Conservation (phyloP, 2,888 invertebrate genomes). For the Drosophila longiperda region DNA sequence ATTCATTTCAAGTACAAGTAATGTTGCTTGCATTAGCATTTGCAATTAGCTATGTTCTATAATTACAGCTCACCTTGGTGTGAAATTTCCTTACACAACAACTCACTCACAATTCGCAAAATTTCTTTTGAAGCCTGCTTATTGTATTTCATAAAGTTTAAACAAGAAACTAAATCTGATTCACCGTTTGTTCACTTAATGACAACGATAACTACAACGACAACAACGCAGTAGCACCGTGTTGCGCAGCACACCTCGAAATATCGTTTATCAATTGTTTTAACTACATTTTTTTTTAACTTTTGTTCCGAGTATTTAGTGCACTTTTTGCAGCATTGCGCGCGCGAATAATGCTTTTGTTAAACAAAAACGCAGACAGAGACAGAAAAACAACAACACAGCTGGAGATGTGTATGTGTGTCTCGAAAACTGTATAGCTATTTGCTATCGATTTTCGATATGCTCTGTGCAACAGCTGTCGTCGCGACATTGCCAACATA, state of each 20-base stretch:
- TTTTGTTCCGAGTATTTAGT: conserved; percentile 37
- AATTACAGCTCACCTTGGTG: conserved; percentile 33
- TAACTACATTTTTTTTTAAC: conserved; percentile 61
- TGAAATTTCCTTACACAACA: conserved; percentile 29
- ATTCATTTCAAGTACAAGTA: conserved; percentile 47
- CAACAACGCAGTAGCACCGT: conserved; percentile 62
- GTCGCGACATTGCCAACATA: conserved; percentile 31
- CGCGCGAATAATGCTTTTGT: conserved; percentile 76
- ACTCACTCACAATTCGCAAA: conserved; percentile 7
- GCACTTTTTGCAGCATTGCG: conserved; percentile 65
- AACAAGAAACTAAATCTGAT: conserved; percentile 28
- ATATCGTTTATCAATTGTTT: conserved; percentile 30
- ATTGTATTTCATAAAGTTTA: conserved; percentile 8
- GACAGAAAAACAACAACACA: conserved; percentile 72
- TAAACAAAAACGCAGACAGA: conserved; percentile 65
- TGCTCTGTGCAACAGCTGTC: conserved; percentile 35
- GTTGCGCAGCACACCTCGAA: conserved; percentile 55
- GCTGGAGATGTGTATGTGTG: conserved; percentile 46
- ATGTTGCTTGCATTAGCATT: conserved; percentile 2
- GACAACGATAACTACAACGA: conserved; percentile 30
- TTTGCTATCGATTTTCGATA: conserved; percentile 37
- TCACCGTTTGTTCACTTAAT: conserved; percentile 31
- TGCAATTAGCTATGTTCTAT: conserved; percentile 25
- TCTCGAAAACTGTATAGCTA: conserved; percentile 13
- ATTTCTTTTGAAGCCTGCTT: conserved; percentile 10